These are phyloP conservation scores for Metopia argyrocephala DNA, from an alignment of 2,888 invertebrate species.

Conservation along the genomic window DNA sequence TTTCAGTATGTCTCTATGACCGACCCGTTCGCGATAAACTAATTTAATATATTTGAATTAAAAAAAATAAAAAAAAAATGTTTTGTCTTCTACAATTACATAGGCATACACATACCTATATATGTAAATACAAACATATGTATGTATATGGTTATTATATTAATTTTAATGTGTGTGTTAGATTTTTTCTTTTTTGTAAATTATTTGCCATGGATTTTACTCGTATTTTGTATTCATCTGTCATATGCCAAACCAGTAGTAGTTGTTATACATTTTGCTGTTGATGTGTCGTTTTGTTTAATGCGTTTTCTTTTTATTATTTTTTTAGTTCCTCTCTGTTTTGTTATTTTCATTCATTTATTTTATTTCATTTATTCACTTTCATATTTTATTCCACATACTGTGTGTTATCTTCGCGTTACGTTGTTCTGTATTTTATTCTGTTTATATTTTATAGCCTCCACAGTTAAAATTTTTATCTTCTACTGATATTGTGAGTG, in stretches of 20 bases:
- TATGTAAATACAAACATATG: slow-evolving; percentile 1
- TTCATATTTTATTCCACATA: slow-evolving; percentile 1
- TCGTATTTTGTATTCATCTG: slow-evolving; percentile 35
- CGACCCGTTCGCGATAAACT: slow-evolving; percentile 56
- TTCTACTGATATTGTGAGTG: slow-evolving; percentile 37
- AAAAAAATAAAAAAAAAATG: slow-evolving; percentile 22
- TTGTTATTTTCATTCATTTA: slow-evolving; percentile 11
- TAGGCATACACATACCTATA: too few relatives aligned
- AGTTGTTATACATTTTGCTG: too few relatives aligned
- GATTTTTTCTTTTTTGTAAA: slow-evolving; percentile 41
- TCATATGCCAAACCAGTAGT: not conserved
- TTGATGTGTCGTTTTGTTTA: too few relatives aligned
- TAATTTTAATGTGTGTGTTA: slow-evolving; percentile 23
- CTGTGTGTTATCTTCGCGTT: slow-evolving; percentile 19
- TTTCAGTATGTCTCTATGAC: slow-evolving; percentile 42
- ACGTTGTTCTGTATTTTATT: slow-evolving; percentile 17
- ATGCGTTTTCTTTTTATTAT: slow-evolving; percentile 37
- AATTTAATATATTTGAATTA: slow-evolving; percentile 54
- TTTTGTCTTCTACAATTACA: too few relatives aligned
- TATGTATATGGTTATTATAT: too few relatives aligned
- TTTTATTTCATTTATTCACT: not conserved
- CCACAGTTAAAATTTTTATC: slow-evolving; percentile 26
- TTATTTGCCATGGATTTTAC: slow-evolving; percentile 41
- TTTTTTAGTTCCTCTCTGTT: slow-evolving; percentile 12
- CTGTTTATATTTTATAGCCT: slow-evolving; percentile 12